Evolutionary conservation across 2,113 vertebrate genomes (phyloP).

Genomic region (Lampris megalopsis): DNA sequence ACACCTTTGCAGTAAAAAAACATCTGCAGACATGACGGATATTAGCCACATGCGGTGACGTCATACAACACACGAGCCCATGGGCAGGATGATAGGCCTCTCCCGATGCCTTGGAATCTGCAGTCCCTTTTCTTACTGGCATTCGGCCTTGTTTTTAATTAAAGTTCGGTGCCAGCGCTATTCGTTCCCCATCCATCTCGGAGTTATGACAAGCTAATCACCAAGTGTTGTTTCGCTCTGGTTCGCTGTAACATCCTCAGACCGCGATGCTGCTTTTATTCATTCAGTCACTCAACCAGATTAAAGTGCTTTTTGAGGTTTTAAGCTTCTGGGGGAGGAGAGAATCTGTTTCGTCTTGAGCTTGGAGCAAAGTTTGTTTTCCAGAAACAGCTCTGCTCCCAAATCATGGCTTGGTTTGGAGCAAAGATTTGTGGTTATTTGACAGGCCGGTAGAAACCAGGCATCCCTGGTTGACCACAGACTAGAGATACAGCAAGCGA

Average conservation of each 20-base stretch:
- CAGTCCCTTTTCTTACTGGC: conserved; percentile 28
- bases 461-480: conserved; percentile 34
- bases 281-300: conserved; percentile 46
- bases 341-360: conserved; percentile 1
- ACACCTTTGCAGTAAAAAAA: conserved; percentile 34
- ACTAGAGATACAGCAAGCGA: conserved; percentile 23
- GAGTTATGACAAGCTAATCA: conserved; percentile 53
- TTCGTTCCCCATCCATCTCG: conserved; percentile 38
- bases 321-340: neutral
- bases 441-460: conserved; percentile 13
- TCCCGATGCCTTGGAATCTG: conserved; percentile 2
- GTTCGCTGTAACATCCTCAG: conserved; percentile 16
- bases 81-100: conserved; percentile 2
- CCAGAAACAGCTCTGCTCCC: conserved; percentile 47
- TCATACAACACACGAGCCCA: conserved; percentile 43
- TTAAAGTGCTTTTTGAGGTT: conserved; percentile 37
- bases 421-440: conserved; percentile 25
- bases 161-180: conserved; percentile 10
- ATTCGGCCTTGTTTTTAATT: conserved; percentile 35
- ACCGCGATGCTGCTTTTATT: conserved; percentile 21
- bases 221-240: conserved; percentile 10
- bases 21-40: neutral
- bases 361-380: conserved; percentile 41
- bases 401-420: conserved; percentile 43
- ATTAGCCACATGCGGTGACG: neutral